Percentiles rank a stretch among this genome's conserved stretches.
Evolutionary conservation across 2,888 invertebrate genomes (phyloP).

Genomic region (Molorchus minor): DNA sequence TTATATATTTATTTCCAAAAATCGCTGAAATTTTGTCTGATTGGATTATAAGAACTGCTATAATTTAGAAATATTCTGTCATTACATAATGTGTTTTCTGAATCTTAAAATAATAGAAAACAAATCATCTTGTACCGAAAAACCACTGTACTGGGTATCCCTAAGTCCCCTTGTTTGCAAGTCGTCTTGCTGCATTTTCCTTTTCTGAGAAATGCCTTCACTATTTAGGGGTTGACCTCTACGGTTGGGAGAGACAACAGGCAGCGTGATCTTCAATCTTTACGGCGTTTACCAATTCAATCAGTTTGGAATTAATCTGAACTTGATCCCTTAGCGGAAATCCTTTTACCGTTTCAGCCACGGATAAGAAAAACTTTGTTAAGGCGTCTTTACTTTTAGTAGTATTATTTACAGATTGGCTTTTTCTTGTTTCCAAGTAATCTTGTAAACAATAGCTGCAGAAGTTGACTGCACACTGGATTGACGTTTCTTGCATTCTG

Average conservation of each 20-base stretch:
- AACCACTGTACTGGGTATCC: conserved; percentile 24
- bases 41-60: conserved; percentile 23
- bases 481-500: too few species aligned
- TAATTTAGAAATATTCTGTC: conserved; percentile 32
- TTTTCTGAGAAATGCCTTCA: not conserved
- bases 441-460: too few species aligned
- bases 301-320: not conserved
- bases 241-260: not conserved
- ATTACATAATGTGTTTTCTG: conserved; percentile 17
- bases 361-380: conserved; percentile 5
- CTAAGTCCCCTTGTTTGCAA: too few species aligned
- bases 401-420: not conserved
- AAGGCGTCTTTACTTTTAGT: conserved; percentile 4
- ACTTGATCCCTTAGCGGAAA: not conserved
- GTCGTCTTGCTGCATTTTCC: too few species aligned
- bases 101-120: conserved; percentile 23
- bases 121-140: conserved; percentile 24
- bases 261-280: not conserved
- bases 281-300: conserved; percentile 9
- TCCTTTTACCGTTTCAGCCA: conserved; percentile 13
- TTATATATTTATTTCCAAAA: conserved; percentile 8
- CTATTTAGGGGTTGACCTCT: not conserved
- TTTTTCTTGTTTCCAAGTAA: conserved; percentile 13
- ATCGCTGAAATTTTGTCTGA: conserved; percentile 19
- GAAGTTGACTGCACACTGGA: too few species aligned